Evolutionary conservation across 2,888 invertebrate species (phyloP).

Genomic region (Dendrolimus pini): DNA sequence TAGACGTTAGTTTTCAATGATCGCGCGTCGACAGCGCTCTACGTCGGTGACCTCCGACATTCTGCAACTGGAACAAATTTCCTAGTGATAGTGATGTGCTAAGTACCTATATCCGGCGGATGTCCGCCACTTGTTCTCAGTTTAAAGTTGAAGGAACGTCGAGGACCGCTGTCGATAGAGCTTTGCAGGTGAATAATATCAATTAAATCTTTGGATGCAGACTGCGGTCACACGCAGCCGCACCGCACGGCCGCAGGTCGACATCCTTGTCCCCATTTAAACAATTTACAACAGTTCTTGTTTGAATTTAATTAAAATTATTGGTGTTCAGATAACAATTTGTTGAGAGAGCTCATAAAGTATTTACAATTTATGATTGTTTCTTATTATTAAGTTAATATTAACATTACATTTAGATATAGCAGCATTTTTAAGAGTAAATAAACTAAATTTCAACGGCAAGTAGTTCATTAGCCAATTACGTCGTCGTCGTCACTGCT

Average conservation of each 20-base stretch:
- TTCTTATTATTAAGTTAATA: not conserved
- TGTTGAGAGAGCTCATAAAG: not conserved
- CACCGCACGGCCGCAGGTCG: constrained; percentile 36
- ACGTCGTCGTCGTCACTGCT: too few species aligned
- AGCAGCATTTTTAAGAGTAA: too few species aligned
- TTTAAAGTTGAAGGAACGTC: constrained; percentile 25
- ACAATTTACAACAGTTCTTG: constrained; percentile 56
- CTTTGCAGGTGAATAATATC: constrained; percentile 44
- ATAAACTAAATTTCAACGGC: too few species aligned
- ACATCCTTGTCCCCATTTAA: constrained; percentile 72
- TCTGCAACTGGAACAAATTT: constrained; percentile 48
- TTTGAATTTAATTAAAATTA: constrained; percentile 51
- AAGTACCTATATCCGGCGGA: constrained; percentile 39
- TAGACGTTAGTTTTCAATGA: constrained; percentile 67
- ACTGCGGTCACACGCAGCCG: constrained; percentile 27
- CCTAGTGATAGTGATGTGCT: constrained; percentile 65
- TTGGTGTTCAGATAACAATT: constrained; percentile 13
- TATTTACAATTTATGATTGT: not conserved
- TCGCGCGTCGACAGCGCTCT: constrained; percentile 64
- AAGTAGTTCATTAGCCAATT: too few species aligned
- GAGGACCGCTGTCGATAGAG: constrained; percentile 31
- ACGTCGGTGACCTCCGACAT: constrained; percentile 59
- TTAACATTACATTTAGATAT: not conserved
- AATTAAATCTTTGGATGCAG: constrained; percentile 27
- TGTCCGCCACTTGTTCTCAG: constrained; percentile 34